phyloP scores from a whole-genome alignment of 1,140 invertebrate genomes.

The Atopsyche davidsoni region DNA sequence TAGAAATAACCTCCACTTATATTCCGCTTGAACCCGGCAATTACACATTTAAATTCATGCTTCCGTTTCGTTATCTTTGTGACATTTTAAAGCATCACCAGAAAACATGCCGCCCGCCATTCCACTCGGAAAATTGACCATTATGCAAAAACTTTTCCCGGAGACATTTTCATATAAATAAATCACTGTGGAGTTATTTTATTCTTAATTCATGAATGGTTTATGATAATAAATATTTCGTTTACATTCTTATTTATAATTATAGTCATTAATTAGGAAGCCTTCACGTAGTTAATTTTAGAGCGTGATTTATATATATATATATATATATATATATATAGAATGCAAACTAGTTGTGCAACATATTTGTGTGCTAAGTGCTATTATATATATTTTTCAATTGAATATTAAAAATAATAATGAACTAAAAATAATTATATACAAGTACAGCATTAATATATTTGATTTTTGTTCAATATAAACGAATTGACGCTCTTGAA shows the following conservation, averaged over 20 bases:
- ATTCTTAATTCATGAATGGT: background rate
- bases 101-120: constrained; percentile 20
- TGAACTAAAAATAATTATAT: background rate
- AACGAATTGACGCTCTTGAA: background rate
- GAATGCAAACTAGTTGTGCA: no score
- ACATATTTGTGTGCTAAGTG: no score
- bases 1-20: constrained; percentile 1
- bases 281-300: no score
- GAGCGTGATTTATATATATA: no score
- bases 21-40: constrained; percentile 8
- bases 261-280: background rate
- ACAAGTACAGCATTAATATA: background rate
- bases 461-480: background rate
- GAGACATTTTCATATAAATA: constrained; percentile 9
- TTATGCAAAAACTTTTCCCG: background rate
- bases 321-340: no score
- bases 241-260: background rate
- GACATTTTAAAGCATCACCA: constrained; percentile 25
- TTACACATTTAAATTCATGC: constrained; percentile 28
- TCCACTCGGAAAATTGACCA: constrained; percentile 1
- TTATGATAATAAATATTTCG: no score
- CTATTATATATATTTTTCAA: no score
- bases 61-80: constrained; percentile 26
- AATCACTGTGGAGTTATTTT: background rate
- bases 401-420: background rate